phyloP scores from a whole-genome alignment of 1,140 invertebrate species.

The Paraescarpia echinospica region DNA sequence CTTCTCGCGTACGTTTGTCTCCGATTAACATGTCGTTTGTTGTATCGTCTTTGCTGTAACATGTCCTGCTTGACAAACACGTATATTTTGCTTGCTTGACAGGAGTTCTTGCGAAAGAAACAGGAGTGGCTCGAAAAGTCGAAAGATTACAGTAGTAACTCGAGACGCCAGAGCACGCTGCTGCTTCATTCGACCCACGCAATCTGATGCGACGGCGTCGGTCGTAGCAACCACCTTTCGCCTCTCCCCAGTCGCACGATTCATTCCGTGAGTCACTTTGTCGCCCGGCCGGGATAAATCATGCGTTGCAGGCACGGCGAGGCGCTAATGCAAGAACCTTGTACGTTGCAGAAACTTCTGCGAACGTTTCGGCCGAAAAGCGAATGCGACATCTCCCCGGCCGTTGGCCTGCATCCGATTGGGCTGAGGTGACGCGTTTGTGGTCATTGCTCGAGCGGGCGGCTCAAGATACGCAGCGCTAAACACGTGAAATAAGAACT shows the following conservation, averaged over 20 bases:
- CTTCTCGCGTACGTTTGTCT: not conserved
- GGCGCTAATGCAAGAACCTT: not conserved
- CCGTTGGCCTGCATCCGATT: not conserved
- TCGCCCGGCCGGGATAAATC: not conserved
- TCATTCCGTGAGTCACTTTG: not conserved
- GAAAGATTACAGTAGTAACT: constrained; percentile 26
- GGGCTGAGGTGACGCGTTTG: not conserved
- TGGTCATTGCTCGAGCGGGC: not conserved
- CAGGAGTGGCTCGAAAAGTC: constrained; percentile 30
- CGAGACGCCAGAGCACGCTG: constrained; percentile 27
- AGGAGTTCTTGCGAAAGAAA: constrained; percentile 29
- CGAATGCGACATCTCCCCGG: not conserved
- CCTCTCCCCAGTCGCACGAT: not conserved
- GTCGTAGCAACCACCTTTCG: not conserved
- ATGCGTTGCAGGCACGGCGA: not conserved
- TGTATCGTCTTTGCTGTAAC: not conserved
- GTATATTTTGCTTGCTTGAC: constrained; percentile 22
- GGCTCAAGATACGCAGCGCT: not conserved
- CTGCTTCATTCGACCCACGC: constrained; percentile 27
- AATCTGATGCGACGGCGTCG: constrained; percentile 10
- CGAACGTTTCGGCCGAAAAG: not conserved
- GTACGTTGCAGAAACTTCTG: not conserved
- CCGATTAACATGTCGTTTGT: not conserved
- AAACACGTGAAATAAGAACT: not conserved
- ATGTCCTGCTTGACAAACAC: constrained; percentile 14